Conservation (phyloP, 2,888 invertebrate species). For the Caenorhabditis sp. region DNA sequence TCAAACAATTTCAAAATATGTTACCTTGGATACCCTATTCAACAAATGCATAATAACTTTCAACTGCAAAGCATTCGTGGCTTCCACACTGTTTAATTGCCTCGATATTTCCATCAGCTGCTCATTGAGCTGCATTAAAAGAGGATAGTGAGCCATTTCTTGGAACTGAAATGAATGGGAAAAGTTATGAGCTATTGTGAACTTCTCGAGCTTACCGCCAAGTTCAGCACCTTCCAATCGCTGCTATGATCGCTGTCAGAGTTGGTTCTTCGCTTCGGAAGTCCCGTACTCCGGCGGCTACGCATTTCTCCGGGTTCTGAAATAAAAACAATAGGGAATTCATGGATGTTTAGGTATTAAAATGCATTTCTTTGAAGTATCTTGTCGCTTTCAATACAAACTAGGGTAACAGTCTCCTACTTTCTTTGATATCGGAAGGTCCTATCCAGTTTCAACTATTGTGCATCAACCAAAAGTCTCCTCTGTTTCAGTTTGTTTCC, state of each 20-base stretch:
- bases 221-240: slow-evolving; percentile 48
- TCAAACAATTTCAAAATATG: background rate
- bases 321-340: background rate
- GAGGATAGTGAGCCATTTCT: slow-evolving; percentile 69
- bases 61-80: slow-evolving; percentile 68
- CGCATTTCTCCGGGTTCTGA: slow-evolving; percentile 50
- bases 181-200: background rate
- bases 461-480: background rate
- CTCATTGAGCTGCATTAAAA: slow-evolving; percentile 69
- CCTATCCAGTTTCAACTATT: no score
- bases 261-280: slow-evolving; percentile 22
- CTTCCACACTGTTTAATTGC: slow-evolving; percentile 68
- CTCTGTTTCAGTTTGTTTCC: no score
- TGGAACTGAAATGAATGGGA: slow-evolving; percentile 59
- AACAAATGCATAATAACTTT: slow-evolving; percentile 67
- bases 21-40: slow-evolving; percentile 60
- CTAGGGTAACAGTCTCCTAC: no score
- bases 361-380: no score
- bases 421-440: no score
- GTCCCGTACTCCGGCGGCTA: slow-evolving; percentile 34
- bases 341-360: no score
- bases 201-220: slow-evolving; percentile 18
- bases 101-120: slow-evolving; percentile 65
- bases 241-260: slow-evolving; percentile 52
- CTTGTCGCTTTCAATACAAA: no score